phyloP scores from a whole-genome alignment of 2,113 vertebrate genomes.

The Stegastes partitus region DNA sequence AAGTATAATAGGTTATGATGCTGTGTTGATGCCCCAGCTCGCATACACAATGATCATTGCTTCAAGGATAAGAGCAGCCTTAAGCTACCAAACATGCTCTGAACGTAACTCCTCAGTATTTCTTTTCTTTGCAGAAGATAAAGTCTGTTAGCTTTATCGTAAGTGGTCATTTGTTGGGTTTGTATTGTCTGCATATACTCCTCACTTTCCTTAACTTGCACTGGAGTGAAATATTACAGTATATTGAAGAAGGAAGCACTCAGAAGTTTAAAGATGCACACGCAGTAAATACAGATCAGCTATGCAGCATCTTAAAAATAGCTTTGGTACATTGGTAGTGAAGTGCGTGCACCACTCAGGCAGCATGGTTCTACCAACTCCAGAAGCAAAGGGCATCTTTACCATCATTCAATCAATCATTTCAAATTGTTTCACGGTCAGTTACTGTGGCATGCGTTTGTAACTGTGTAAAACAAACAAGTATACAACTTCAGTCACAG shows the following conservation, averaged over 20 bases:
- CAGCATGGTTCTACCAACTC: not conserved
- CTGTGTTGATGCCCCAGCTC: too few species aligned
- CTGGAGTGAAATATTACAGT: not conserved
- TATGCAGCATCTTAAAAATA: slow-evolving; percentile 9
- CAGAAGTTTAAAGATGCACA: slow-evolving; percentile 5
- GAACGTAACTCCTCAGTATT: too few species aligned
- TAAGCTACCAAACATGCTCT: too few species aligned
- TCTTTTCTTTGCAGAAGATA: too few species aligned
- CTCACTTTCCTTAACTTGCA: not conserved
- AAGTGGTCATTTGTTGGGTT: too few species aligned
- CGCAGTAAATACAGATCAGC: not conserved
- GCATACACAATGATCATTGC: too few species aligned
- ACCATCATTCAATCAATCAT: not conserved
- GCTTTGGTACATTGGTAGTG: not conserved
- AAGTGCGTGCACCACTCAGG: not conserved
- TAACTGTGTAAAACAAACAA: not conserved
- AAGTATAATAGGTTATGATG: too few species aligned
- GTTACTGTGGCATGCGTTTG: not conserved
- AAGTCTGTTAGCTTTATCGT: too few species aligned
- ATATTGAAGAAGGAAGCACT: not conserved
- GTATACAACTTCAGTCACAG: not conserved
- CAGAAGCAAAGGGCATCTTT: not conserved
- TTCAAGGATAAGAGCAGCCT: too few species aligned
- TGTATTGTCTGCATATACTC: too few species aligned
- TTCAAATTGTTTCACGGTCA: not conserved